These are phyloP conservation scores for Scytalopus superciliaris DNA, from an alignment of 2,113 vertebrate genomes.

Conservation along the genomic window DNA sequence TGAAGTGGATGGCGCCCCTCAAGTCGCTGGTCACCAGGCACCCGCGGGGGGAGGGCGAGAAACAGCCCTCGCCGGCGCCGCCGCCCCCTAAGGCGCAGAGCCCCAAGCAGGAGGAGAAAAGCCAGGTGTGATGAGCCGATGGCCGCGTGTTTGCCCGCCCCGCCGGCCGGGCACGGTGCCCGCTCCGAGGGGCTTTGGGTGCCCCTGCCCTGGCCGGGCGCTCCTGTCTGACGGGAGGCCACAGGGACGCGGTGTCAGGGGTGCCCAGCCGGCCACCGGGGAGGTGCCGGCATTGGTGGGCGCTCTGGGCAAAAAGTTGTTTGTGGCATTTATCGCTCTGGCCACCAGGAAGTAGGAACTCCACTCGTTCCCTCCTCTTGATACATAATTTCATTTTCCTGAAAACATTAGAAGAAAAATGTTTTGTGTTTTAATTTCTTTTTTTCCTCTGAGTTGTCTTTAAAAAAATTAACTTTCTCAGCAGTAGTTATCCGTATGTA, in stretches of 20 bases:
- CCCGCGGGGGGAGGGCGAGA: background rate
- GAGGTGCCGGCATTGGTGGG: background rate
- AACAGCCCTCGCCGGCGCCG: background rate
- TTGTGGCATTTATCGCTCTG: background rate
- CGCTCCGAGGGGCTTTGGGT: background rate
- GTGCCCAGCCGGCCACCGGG: background rate
- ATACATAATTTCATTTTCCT: background rate
- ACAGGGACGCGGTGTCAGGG: fast-evolving
- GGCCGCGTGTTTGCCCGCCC: background rate
- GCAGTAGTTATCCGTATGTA: background rate
- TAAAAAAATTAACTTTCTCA: background rate
- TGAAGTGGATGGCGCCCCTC: conserved; percentile 67
- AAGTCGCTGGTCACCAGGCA: conserved; percentile 41
- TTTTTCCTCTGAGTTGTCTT: background rate
- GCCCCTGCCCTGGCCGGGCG: background rate
- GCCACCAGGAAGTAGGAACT: background rate
- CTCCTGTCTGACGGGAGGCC: fast-evolving
- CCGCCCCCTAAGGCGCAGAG: background rate
- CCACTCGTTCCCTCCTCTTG: background rate
- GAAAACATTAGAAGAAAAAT: background rate
- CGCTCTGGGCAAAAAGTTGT: background rate
- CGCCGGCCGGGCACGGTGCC: background rate
- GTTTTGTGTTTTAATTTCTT: background rate
- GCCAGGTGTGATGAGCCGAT: conserved; percentile 45
- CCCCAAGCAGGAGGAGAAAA: conserved; percentile 54